Evolutionary conservation across 2,888 invertebrate species (phyloP).

Genomic region (Esperia sulphurella): DNA sequence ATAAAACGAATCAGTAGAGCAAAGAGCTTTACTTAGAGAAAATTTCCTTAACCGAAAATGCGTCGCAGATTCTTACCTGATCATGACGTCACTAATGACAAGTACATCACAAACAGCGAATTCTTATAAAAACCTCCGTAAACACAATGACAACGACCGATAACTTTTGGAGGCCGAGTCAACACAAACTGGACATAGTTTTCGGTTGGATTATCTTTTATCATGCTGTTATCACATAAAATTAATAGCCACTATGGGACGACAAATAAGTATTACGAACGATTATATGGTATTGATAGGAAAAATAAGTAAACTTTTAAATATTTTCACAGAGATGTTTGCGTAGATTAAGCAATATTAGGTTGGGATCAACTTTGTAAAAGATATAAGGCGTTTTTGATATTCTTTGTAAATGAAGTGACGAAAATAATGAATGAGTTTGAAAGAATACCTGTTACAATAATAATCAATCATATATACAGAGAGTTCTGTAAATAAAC

Average conservation of each 20-base stretch:
- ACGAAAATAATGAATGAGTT: no score
- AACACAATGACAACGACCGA: conserved; percentile 63
- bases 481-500: no score
- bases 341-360: background rate
- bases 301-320: conserved; percentile 6
- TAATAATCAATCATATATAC: no score
- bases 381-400: background rate
- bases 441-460: no score
- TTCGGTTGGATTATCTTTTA: conserved; percentile 32
- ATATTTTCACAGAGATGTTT: background rate
- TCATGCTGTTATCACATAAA: background rate
- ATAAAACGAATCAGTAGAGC: no score
- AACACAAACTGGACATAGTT: conserved; percentile 30
- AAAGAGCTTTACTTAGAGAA: no score
- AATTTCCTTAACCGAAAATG: no score
- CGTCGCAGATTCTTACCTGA: no score
- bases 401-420: no score
- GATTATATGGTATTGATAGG: conserved; percentile 28
- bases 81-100: no score
- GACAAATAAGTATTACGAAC: conserved; percentile 25
- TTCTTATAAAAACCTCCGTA: conserved; percentile 45
- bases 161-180: conserved; percentile 52
- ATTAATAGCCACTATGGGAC: conserved; percentile 1
- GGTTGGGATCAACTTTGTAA: background rate
- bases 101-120: background rate